Evolutionary conservation across 2,888 invertebrate species (phyloP).

Genomic region (Alloscopus bannaensis): DNA sequence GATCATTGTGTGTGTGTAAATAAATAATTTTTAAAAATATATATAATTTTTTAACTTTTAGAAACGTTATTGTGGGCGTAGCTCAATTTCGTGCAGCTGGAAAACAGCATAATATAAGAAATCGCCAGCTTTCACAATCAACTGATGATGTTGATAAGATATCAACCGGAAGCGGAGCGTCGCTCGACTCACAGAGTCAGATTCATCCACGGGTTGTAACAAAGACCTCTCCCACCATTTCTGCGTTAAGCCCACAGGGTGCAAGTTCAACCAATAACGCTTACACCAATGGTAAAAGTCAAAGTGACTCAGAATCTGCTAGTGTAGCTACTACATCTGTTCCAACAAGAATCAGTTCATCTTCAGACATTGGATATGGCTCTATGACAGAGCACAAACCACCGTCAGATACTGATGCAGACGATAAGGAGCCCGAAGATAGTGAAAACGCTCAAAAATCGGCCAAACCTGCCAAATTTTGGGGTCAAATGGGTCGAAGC

Average conservation of each 20-base stretch:
- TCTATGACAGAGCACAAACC: constrained; percentile 76
- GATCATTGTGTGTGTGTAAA: constrained; percentile 9
- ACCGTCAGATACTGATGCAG: constrained; percentile 68
- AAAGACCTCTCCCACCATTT: constrained; percentile 48
- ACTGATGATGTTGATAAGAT: constrained; percentile 73
- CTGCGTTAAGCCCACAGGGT: constrained; percentile 54
- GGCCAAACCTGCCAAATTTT: constrained; percentile 69
- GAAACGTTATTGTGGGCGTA: constrained; percentile 91
- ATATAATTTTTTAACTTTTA: constrained; percentile 53
- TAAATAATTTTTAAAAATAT: too few relatives aligned
- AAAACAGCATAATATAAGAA: constrained; percentile 75
- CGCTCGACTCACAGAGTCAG: constrained; percentile 66
- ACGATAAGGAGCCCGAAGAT: constrained; percentile 55
- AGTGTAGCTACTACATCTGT: constrained; percentile 59
- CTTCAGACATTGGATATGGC: constrained; percentile 77
- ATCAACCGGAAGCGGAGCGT: constrained; percentile 72
- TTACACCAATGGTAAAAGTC: constrained; percentile 55
- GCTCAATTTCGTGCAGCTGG: constrained; percentile 91
- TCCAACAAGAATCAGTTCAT: constrained; percentile 71
- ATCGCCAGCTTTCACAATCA: constrained; percentile 68
- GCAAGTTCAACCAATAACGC: constrained; percentile 27
- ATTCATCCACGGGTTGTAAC: constrained; percentile 24
- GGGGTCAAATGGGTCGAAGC: constrained; percentile 73
- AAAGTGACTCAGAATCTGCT: constrained; percentile 66
- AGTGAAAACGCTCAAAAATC: constrained; percentile 29